phyloP scores from a whole-genome alignment of 2,113 vertebrate species.

The Crocuta crocuta region DNA sequence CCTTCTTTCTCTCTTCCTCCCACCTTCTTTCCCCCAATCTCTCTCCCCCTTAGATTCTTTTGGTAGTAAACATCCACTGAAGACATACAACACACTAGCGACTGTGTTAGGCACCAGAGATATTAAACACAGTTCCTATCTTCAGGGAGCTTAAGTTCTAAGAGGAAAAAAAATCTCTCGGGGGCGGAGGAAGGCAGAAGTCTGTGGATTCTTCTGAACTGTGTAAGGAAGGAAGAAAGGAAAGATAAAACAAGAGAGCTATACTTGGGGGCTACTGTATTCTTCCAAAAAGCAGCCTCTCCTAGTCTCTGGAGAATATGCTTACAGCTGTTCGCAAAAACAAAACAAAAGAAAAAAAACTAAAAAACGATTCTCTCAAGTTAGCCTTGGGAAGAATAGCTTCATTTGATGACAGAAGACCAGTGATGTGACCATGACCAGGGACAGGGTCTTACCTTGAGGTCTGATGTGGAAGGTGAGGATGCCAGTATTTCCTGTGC shows the following conservation, averaged over 20 bases:
- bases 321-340: neutral
- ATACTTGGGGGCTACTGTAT: neutral
- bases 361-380: neutral
- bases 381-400: neutral
- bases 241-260: neutral
- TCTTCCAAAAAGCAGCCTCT: neutral
- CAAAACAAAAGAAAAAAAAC: neutral
- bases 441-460: neutral
- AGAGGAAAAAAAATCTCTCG: neutral
- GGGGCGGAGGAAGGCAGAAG: neutral
- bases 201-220: neutral
- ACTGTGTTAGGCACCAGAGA: neutral
- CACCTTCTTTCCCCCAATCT: neutral
- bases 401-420: neutral
- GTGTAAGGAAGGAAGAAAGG: neutral
- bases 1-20: neutral
- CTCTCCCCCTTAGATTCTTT: neutral
- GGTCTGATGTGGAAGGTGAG: constrained; percentile 2
- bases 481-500: neutral
- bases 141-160: neutral
- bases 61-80: neutral
- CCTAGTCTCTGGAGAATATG: neutral
- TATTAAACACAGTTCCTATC: neutral
- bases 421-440: neutral
- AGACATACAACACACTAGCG: neutral